These are phyloP conservation scores for Puffinus mauretanicus DNA, from an alignment of 2,113 vertebrate species.

Conservation along the genomic window DNA sequence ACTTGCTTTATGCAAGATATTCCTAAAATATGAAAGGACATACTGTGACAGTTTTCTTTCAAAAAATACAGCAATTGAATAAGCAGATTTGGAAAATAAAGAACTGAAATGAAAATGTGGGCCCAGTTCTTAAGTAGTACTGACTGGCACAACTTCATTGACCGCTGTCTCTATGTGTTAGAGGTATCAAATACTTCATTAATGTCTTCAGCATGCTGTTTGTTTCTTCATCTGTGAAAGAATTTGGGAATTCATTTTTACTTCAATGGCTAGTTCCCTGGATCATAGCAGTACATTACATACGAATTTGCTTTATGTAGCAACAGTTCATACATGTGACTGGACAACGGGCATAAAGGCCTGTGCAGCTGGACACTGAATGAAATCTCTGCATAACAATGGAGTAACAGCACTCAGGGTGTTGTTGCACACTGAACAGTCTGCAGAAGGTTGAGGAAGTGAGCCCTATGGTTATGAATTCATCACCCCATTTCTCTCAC, in stretches of 20 bases:
- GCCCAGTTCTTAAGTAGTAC: neutral
- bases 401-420: neutral
- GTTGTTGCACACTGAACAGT: neutral
- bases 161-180: neutral
- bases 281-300: neutral
- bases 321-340: neutral
- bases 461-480: neutral
- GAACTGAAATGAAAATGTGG: neutral
- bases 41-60: neutral
- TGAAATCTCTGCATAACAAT: neutral
- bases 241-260: neutral
- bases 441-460: neutral
- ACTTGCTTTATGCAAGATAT: neutral
- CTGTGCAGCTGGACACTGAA: neutral
- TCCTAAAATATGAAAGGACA: neutral
- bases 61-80: neutral
- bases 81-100: neutral
- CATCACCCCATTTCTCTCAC: neutral
- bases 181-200: neutral
- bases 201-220: neutral
- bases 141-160: neutral
- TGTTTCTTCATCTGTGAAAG: neutral
- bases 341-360: neutral
- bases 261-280: neutral
- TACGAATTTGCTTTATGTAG: neutral